phyloP scores from a whole-genome alignment of 1,140 invertebrate genomes.

The Brachionus rotundiformis region DNA sequence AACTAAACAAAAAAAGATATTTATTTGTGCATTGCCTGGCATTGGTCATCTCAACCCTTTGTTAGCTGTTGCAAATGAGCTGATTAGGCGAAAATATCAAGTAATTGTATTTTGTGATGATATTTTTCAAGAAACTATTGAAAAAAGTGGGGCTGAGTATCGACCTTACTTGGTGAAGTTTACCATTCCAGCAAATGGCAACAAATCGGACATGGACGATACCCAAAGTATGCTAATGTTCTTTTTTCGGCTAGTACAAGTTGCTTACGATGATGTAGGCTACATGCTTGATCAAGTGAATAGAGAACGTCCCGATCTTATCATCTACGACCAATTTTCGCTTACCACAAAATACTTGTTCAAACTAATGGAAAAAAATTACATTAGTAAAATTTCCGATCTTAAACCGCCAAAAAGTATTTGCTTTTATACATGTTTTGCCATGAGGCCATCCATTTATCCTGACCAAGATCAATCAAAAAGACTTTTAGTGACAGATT shows the following conservation, averaged over 20 bases:
- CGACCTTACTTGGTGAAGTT: not conserved
- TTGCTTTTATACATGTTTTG: slow-evolving; percentile 41
- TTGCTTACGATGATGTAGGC: not conserved
- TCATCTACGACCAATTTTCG: slow-evolving; percentile 12
- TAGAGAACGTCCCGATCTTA: slow-evolving; percentile 8
- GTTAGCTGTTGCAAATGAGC: not conserved
- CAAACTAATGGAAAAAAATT: slow-evolving; percentile 6
- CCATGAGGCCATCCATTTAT: not conserved
- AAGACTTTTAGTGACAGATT: not conserved
- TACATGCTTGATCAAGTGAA: not conserved
- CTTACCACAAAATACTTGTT: slow-evolving; percentile 22
- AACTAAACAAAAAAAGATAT: not conserved
- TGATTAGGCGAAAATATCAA: not conserved
- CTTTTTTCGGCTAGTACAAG: not conserved
- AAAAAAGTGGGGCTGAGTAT: slow-evolving; percentile 12
- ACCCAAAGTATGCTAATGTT: not conserved
- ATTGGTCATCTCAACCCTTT: slow-evolving; percentile 16
- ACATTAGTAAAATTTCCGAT: not conserved
- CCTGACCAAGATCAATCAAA: not conserved
- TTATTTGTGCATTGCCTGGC: slow-evolving; percentile 2
- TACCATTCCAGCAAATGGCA: too few relatives aligned
- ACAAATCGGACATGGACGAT: slow-evolving; percentile 4
- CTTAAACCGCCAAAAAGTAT: not conserved
- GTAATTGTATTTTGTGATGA: not conserved
- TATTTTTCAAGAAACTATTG: not conserved